Evolutionary conservation across 2,888 invertebrate genomes (phyloP).

Genomic region (Cheilosia scutellata): DNA sequence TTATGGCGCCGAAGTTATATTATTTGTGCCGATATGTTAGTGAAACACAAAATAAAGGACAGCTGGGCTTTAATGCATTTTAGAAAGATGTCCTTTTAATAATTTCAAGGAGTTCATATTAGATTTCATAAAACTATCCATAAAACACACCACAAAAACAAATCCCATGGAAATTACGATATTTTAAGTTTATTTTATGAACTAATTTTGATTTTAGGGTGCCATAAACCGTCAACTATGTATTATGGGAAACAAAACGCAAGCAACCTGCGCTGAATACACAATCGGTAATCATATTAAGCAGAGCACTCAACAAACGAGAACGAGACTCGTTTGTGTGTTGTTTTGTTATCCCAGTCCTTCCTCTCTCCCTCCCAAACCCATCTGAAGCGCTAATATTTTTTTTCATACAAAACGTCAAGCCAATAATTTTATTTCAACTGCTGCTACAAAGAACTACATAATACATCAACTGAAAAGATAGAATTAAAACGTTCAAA

Average conservation of each 20-base stretch:
- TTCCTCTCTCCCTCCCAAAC: background rate
- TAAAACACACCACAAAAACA: no score
- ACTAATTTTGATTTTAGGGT: background rate
- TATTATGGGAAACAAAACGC: background rate
- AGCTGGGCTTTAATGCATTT: no score
- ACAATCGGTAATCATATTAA: background rate
- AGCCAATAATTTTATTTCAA: constrained; percentile 37
- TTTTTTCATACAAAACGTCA: constrained; percentile 31
- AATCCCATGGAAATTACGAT: no score
- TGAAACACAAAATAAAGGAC: background rate
- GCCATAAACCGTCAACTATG: background rate
- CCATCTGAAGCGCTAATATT: constrained; percentile 23
- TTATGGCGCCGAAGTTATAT: background rate
- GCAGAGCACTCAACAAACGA: no score
- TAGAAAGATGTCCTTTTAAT: no score
- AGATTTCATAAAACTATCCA: no score
- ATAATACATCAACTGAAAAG: constrained; percentile 31
- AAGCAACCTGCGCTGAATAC: constrained; percentile 30
- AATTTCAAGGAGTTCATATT: no score
- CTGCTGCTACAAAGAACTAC: constrained; percentile 22
- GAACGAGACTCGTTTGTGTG: constrained; percentile 33
- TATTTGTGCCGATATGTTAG: no score
- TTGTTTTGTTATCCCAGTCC: background rate
- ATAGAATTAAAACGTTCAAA: constrained; percentile 5
- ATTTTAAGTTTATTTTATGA: no score